Evolutionary conservation across 2,113 vertebrate genomes (phyloP).

Genomic region (Cnemophilus loriae): DNA sequence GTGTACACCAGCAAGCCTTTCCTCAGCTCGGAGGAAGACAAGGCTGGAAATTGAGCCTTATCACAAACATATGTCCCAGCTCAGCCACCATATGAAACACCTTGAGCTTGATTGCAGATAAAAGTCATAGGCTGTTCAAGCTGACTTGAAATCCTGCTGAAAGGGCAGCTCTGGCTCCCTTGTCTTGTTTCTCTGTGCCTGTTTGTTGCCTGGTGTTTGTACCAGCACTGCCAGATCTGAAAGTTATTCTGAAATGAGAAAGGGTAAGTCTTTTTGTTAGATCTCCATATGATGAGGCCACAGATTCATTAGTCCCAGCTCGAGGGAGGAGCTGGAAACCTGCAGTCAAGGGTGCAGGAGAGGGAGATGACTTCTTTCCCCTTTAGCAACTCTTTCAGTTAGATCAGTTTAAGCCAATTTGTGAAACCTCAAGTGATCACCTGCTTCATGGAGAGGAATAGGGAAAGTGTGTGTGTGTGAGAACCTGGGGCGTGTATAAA

Average conservation of each 20-base stretch:
- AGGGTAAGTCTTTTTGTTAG: background rate
- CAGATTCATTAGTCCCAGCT: background rate
- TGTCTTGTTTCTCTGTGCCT: background rate
- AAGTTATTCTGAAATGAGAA: background rate
- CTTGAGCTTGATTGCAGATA: background rate
- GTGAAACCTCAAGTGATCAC: background rate
- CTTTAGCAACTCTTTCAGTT: background rate
- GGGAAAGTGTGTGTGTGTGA: too few species aligned
- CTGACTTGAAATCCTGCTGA: background rate
- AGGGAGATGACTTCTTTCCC: background rate
- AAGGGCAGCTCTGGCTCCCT: background rate
- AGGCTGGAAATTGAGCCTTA: background rate
- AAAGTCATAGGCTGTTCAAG: background rate
- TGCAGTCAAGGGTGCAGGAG: background rate
- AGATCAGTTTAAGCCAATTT: rapidly evolving
- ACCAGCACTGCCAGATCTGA: background rate
- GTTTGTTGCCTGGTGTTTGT: background rate
- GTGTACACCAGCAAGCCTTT: background rate
- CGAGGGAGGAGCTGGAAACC: background rate
- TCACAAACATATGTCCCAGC: background rate
- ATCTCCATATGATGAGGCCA: background rate
- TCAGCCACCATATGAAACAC: background rate
- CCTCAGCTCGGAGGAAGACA: background rate
- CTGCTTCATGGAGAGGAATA: background rate
- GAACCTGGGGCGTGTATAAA: background rate